These are phyloP conservation scores for Selene dorsalis DNA, from an alignment of 2,797 vertebrate genomes.

Conservation along the genomic window DNA sequence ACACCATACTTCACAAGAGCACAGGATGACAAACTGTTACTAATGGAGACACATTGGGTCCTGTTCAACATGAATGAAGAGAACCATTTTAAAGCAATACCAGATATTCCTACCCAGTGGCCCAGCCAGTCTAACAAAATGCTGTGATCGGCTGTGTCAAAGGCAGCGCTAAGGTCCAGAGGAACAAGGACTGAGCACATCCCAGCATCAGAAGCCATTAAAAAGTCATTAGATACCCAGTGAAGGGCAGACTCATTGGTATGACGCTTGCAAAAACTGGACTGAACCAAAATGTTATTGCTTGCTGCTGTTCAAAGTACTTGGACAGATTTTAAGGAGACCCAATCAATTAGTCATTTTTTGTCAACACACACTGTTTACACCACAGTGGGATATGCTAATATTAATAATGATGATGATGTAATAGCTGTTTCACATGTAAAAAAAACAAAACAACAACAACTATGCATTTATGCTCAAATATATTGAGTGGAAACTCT, in stretches of 20 bases:
- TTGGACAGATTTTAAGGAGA: too few relatives aligned
- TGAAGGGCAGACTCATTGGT: too few relatives aligned
- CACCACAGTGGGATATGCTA: too few relatives aligned
- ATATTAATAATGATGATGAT: too few relatives aligned
- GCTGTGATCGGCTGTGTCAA: background rate
- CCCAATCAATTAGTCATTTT: too few relatives aligned
- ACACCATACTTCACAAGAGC: background rate
- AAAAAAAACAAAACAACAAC: too few relatives aligned
- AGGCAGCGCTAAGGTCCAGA: background rate
- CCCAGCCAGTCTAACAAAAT: background rate
- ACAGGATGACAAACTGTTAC: background rate
- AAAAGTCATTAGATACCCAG: background rate
- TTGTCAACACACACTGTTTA: too few relatives aligned
- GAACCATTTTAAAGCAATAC: background rate
- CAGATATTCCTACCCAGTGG: background rate
- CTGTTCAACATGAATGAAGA: background rate
- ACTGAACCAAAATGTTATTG: too few relatives aligned
- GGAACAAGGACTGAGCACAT: background rate
- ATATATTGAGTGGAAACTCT: too few relatives aligned
- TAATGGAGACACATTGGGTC: background rate
- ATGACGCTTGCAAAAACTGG: background rate
- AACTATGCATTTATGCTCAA: too few relatives aligned
- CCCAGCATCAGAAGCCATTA: background rate
- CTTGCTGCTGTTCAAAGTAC: too few relatives aligned
- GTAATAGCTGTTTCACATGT: too few relatives aligned